Evolutionary conservation across 2,888 invertebrate genomes (phyloP).

Genomic region (Ormyrus rosae): DNA sequence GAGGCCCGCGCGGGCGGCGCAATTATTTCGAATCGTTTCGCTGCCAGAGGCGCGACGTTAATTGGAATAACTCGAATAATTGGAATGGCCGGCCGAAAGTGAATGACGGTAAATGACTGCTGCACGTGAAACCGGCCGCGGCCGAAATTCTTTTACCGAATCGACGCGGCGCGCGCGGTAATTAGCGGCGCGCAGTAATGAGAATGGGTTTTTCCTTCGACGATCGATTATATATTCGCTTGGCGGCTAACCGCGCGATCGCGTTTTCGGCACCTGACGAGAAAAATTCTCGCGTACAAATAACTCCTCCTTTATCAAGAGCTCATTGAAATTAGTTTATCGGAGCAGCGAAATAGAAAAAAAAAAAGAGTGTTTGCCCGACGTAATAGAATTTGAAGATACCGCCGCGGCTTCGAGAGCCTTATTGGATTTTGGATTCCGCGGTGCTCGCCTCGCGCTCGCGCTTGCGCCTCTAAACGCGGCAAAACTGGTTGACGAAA

Average conservation of each 20-base stretch:
- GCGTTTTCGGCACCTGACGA: neutral
- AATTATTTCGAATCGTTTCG: slow-evolving; percentile 34
- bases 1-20: neutral
- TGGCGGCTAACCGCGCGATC: neutral
- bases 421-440: slow-evolving; percentile 28
- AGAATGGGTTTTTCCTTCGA: neutral
- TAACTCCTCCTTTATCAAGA: too few species aligned
- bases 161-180: too few species aligned
- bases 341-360: neutral
- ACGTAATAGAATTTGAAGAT: slow-evolving; percentile 29
- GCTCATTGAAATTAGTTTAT: too few species aligned
- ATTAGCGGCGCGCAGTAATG: too few species aligned
- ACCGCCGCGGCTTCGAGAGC: slow-evolving; percentile 17
- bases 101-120: slow-evolving; percentile 14
- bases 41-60: slow-evolving; percentile 40
- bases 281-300: too few species aligned
- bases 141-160: neutral
- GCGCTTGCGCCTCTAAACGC: neutral
- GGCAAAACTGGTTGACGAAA: too few species aligned
- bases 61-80: slow-evolving; percentile 54
- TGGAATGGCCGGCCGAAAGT: slow-evolving; percentile 10
- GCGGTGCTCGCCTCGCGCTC: neutral
- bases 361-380: neutral
- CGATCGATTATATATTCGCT: neutral
- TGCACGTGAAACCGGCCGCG: neutral